These are phyloP conservation scores for Nixonia krombeini DNA, from an alignment of 1,140 invertebrate species.

Conservation along the genomic window DNA sequence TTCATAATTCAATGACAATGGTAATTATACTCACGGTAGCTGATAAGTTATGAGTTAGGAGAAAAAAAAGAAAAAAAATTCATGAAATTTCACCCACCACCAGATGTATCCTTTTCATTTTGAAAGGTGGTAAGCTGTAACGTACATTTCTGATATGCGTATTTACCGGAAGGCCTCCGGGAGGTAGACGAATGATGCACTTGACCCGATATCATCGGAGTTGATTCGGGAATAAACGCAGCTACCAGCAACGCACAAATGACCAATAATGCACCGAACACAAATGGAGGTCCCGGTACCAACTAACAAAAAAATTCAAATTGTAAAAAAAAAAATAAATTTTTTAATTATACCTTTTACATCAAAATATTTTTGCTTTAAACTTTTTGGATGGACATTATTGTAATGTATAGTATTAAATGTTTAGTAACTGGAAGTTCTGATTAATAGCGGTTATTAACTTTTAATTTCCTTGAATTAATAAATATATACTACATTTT, in stretches of 20 bases:
- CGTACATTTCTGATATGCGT: conserved; percentile 73
- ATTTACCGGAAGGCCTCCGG: conserved; percentile 72
- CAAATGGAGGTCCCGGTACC: conserved; percentile 99
- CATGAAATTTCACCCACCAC: conserved; percentile 62
- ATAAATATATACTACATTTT: conserved; percentile 26
- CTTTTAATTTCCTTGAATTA: no score
- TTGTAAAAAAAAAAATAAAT: conserved; percentile 3
- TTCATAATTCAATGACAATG: no score
- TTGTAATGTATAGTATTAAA: no score
- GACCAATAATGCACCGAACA: conserved; percentile 97
- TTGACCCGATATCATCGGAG: conserved; percentile 67
- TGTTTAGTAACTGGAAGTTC: no score
- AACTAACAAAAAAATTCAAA: conserved; percentile 74
- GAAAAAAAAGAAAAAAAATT: conserved; percentile 25
- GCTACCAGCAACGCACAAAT: conserved; percentile 94
- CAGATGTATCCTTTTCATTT: conserved; percentile 64
- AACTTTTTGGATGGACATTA: no score
- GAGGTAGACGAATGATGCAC: conserved; percentile 69
- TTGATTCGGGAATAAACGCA: conserved; percentile 88
- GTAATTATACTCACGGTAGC: not conserved
- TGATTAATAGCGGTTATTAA: not conserved
- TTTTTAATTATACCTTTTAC: conserved; percentile 6
- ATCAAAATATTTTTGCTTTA: not conserved
- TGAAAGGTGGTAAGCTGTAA: conserved; percentile 69
- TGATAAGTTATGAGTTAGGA: not conserved